Base-by-base conservation (phyloP, 2,797 vertebrate species). In the Lacerta viridis region DNA sequence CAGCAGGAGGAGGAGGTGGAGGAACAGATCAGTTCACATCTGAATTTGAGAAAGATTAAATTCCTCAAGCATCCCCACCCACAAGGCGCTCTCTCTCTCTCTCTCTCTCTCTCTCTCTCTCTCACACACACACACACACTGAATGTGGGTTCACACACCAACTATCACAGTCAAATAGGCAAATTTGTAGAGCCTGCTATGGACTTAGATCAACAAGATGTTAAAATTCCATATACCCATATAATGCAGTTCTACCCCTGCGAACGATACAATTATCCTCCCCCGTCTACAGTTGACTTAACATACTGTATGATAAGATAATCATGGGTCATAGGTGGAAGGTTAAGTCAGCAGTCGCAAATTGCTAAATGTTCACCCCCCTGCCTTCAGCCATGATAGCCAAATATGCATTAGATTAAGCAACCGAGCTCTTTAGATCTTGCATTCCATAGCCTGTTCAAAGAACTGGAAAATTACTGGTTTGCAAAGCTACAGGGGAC, bases 401-500 rank as follows among this genome's bases (percentile, higher is more conserved):
- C 69, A 29, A 15, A 84, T 7, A 0, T 0, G 7, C 0, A 5
- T 81, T 3, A 17, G 50, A 85, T 36, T 43, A 20, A 46, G 68
- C 50, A 29, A 76, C 25, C 4, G 9, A 75, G 33, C 18, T 27
- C 13, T 18, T 88, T 84, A 33, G 46, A 7, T 84, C 46, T 29
- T 68, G n/a, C 71, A 33, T 72, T 87, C 76, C 15, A 4, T 0
- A 23, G 15, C 43, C 71, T 91, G 75, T 39, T 66, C 29, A 0
- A 39, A 55, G 80, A 78, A 36, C 71, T 20, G 79, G 69, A 64
- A 43, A 91, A 84, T 59, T 20, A 18, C 10, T 23, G 25, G 10
- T 39, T 86, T 36, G 61, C 8, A 43, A 80, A 39, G 7, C 6
- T 83, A 9, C n/a, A 1, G 72, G 27, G 1, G 41, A 18, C 43